Base-by-base conservation (phyloP, 2,888 invertebrate genomes). In the Parochlus steinenii region DNA sequence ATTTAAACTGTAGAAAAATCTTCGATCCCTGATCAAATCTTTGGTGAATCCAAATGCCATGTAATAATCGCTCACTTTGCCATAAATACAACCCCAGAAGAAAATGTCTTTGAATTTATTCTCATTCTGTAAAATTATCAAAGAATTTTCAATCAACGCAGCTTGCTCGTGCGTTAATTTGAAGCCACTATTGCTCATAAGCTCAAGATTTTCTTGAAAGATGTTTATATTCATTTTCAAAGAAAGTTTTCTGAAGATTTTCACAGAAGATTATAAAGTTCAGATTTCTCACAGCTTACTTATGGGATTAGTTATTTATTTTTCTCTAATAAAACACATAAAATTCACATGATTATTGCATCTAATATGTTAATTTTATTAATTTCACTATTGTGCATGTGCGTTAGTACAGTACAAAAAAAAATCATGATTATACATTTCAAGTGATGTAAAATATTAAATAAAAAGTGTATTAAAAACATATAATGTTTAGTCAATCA, bases 11-110 rank as follows among this genome's bases (percentile, higher is more conserved):
- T 87, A 90, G 52, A 78, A 83, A 53, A 72, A 86, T 43, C 71
- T 73, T 48, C 72, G 70, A 38, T 76, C 75, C 14, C 60, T 54
- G 26, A 87, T 53, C 33, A 75, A 79, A 53, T 90, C 83, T 41
- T 66, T 70, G 14, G 64, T 61, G 43, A 76, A 74, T 10, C 90
- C 89, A 48, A 74, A 82, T 3, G 82, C 80, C 40, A 90, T 69
- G 50, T 76, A 82, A 53, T 90, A 90, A 55, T 87, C 86, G 12
- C 65, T 65, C 43, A 73, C 71, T 1, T 70, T 60, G 2, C 82
- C 87, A 43, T 72, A 68, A 33, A 90, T 74, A 50, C 76, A 74
- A 0, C 89, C 90, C 85, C 87, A 87, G 49, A 87, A 83, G 50
- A 74, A 86, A 34, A 83, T 69, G 50, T 73, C 70, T 11, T 65